Percentiles rank a stretch among this genome's conserved stretches.
Evolutionary conservation across 1,140 invertebrate genomes (phyloP).

Genomic region (Aphaenogaster ashmeadi): DNA sequence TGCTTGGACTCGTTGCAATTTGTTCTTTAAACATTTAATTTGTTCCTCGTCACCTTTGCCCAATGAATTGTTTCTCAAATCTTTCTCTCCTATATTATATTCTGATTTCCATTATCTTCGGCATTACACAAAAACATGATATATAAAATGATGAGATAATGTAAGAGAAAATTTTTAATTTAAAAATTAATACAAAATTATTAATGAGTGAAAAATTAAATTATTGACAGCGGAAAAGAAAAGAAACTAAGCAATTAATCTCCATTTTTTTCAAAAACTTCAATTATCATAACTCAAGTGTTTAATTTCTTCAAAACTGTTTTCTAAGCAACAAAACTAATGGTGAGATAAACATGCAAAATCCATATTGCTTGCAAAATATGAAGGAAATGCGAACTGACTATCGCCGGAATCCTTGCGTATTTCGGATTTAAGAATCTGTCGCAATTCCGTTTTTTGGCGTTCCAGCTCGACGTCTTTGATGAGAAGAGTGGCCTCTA

Average conservation of each 20-base stretch:
- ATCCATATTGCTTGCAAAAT: neutral
- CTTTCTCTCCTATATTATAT: conserved; percentile 73
- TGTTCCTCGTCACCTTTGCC: conserved; percentile 78
- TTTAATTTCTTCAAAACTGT: neutral
- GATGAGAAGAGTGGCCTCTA: conserved; percentile 74
- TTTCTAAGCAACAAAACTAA: neutral
- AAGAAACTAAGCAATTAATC: neutral
- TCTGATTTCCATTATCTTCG: conserved; percentile 57
- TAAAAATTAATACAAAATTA: neutral
- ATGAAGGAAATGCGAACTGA: neutral
- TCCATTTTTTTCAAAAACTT: neutral
- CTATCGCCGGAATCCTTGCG: neutral
- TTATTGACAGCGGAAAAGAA: neutral
- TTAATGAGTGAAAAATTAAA: neutral
- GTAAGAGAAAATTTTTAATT: neutral
- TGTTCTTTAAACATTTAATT: conserved; percentile 89
- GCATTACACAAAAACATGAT: conserved; percentile 22
- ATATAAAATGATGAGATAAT: neutral
- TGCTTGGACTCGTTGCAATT: conserved; percentile 88
- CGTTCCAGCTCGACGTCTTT: conserved; percentile 71
- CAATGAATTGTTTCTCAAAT: conserved; percentile 69
- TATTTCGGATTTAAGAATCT: neutral
- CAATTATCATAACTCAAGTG: neutral
- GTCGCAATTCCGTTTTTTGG: conserved; percentile 59
- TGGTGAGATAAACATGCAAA: neutral